Evolutionary conservation across 2,888 invertebrate genomes (phyloP), one percentile per base, ranked within the genome.

Genomic region (Cryptosula pallasiana): DNA sequence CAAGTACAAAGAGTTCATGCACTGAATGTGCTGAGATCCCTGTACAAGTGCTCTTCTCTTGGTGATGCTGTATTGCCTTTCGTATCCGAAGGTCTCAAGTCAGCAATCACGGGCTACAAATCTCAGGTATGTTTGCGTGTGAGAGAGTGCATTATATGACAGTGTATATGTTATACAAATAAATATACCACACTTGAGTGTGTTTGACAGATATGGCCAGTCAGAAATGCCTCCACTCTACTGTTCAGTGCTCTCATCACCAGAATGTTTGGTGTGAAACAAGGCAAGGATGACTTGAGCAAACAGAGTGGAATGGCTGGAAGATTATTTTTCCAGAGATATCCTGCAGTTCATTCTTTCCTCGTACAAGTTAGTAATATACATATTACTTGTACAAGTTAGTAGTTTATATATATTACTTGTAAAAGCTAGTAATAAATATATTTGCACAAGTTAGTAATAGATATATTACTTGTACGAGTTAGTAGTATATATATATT

Each of bases 211-310:
- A n/a, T 36, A 34, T 75, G 75, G 2, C 73, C 84, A 81, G 79
- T 86, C 3, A 79, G 93, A 74, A 97, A 96, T 84, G 90, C 94
- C 0, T 90, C 93, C 0, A 93, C 94, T 0, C 85, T 96, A 72
- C 85, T 96, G 71, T 91, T 94, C 81, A 90, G 92, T 74, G 89
- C 94, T 1, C 87, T 97, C 45, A 89, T 93, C 80, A 90, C 90
- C 63, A 88, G 95, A 75, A 90, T 93, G 76, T 95, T 97, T 87
- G 96, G 96, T 1, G 94, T 94, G 27, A 86, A 85, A 73, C 78
- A 84, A 63, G 80, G 82, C 55, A 34, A 91, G 89, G 69, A 88
- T 77, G 86, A 86, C 72, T 76, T 83, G 36, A 81, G 82, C 20
- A 84, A 78, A 25, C 79, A 83, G 73, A 85, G 84, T 74, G 76